These are phyloP conservation scores for Pygoscelis adeliae DNA, from an alignment of 2,113 vertebrate species.

Conservation along the genomic window DNA sequence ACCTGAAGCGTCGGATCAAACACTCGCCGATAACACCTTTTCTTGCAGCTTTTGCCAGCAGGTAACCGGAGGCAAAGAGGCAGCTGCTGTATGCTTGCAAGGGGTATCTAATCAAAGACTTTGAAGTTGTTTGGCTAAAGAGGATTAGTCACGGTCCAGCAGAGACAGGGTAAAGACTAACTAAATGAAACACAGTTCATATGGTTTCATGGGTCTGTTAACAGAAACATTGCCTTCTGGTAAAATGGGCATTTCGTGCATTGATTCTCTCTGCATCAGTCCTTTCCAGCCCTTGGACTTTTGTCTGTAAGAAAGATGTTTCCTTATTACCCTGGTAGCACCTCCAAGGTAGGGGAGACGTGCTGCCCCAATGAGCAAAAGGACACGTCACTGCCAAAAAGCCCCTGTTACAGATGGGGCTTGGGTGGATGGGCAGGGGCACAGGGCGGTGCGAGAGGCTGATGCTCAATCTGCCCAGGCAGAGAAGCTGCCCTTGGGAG, in stretches of 20 bases:
- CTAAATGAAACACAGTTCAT: slow-evolving; percentile 33
- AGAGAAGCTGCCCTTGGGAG: background rate
- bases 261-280: slow-evolving; percentile 15
- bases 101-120: slow-evolving; percentile 32
- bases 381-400: background rate
- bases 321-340: background rate
- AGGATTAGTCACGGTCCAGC: slow-evolving; percentile 55
- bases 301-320: background rate
- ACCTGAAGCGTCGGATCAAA: background rate
- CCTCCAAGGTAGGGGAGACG: background rate
- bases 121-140: slow-evolving; percentile 54
- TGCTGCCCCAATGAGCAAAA: background rate
- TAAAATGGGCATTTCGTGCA: background rate
- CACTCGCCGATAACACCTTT: background rate
- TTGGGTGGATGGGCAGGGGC: background rate
- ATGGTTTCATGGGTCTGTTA: slow-evolving; percentile 38
- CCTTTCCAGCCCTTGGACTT: slow-evolving; percentile 7
- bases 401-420: background rate
- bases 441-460: fast-evolving
- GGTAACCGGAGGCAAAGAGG: background rate
- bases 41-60: slow-evolving; percentile 27
- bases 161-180: slow-evolving; percentile 25
- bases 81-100: background rate
- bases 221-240: slow-evolving; percentile 4
- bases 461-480: background rate